Evolutionary conservation across 1,140 invertebrate genomes (phyloP).

Genomic region (Cardiocondyla obscurior): DNA sequence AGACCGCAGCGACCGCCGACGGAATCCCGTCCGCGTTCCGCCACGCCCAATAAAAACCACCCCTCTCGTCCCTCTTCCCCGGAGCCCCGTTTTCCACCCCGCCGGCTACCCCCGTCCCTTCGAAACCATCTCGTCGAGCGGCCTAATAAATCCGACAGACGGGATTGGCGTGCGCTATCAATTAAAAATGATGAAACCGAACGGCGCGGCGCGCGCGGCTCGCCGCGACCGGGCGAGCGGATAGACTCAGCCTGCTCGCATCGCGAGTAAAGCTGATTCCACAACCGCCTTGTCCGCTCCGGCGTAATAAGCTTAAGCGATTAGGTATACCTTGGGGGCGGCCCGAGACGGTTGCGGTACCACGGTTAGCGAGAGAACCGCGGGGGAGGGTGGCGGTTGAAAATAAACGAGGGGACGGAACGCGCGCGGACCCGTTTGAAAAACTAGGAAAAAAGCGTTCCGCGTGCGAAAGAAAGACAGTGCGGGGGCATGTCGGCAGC

Average conservation of each 20-base stretch:
- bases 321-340: slow-evolving; percentile 74
- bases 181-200: slow-evolving; percentile 81
- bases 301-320: slow-evolving; percentile 82
- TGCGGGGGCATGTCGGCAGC: slow-evolving; percentile 35
- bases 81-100: slow-evolving; percentile 41
- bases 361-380: slow-evolving; percentile 33
- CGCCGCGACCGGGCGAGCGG: slow-evolving; percentile 19
- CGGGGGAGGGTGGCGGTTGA: slow-evolving; percentile 21
- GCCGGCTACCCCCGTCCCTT: slow-evolving; percentile 55
- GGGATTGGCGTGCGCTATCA: slow-evolving; percentile 79
- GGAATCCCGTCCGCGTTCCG: slow-evolving; percentile 57
- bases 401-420: slow-evolving; percentile 23
- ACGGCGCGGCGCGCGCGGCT: slow-evolving; percentile 48
- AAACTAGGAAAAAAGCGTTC: slow-evolving; percentile 4
- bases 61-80: slow-evolving; percentile 32
- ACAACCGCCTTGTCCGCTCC: slow-evolving; percentile 64
- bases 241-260: slow-evolving; percentile 25
- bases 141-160: slow-evolving; percentile 79
- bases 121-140: slow-evolving; percentile 72
- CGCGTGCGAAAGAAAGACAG: slow-evolving; percentile 38
- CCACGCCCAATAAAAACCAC: slow-evolving; percentile 69
- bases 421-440: slow-evolving; percentile 26
- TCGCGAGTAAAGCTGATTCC: slow-evolving; percentile 59
- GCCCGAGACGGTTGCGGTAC: slow-evolving; percentile 33
- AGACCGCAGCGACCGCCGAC: slow-evolving; percentile 64